phyloP scores from a whole-genome alignment of 2,888 invertebrate species.

The Leucoptera coffeella region DNA sequence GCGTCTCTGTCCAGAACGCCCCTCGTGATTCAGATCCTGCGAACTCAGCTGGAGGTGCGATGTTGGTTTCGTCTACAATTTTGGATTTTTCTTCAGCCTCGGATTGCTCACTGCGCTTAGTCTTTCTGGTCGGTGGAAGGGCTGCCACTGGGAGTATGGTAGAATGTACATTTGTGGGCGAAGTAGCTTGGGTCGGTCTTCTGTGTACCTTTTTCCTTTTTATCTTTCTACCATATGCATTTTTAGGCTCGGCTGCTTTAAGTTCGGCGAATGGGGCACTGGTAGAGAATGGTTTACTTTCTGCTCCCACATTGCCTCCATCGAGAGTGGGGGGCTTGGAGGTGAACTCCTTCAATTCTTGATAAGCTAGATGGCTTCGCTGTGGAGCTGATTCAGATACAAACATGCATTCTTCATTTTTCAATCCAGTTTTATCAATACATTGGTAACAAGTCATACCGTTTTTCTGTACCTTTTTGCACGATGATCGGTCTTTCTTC shows the following conservation, averaged over 20 bases:
- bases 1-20: slow-evolving; percentile 61
- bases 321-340: slow-evolving; percentile 33
- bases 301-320: slow-evolving; percentile 21
- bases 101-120: slow-evolving; percentile 26
- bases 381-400: slow-evolving; percentile 63
- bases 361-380: slow-evolving; percentile 59
- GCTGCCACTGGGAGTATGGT: slow-evolving; percentile 10
- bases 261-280: slow-evolving; percentile 18
- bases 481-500: slow-evolving; percentile 64
- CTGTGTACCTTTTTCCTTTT: slow-evolving; percentile 34
- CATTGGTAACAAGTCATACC: slow-evolving; percentile 75
- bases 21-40: slow-evolving; percentile 51
- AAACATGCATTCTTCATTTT: slow-evolving; percentile 76
- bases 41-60: slow-evolving; percentile 45
- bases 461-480: slow-evolving; percentile 64
- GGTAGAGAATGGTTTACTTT: slow-evolving; percentile 32
- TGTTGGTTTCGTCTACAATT: slow-evolving; percentile 25
- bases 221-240: slow-evolving; percentile 30
- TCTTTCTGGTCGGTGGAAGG: slow-evolving; percentile 11
- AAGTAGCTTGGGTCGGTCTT: slow-evolving; percentile 13
- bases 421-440: slow-evolving; percentile 59
- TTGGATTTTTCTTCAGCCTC: slow-evolving; percentile 19
- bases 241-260: slow-evolving; percentile 33
- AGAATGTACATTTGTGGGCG: slow-evolving; percentile 15
- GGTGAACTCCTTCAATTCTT: slow-evolving; percentile 58